These are phyloP conservation scores for Mastigias papua DNA, from an alignment of 30 jellyfish, hydroid and myxozoan species.

Conservation along the genomic window DNA sequence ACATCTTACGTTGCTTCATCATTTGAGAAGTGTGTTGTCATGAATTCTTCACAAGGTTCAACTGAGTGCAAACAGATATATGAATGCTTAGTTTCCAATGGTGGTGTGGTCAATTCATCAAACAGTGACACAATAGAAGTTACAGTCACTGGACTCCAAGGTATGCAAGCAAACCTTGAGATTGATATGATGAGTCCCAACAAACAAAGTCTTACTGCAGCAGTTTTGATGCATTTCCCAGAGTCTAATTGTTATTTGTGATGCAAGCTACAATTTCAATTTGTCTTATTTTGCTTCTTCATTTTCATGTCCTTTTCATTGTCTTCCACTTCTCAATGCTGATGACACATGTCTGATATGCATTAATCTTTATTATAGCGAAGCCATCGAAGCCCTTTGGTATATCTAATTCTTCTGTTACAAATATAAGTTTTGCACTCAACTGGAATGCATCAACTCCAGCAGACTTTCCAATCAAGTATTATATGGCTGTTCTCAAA, in stretches of 20 bases:
- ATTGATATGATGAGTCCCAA: too few species aligned
- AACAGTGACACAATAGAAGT: slow-evolving; percentile 11
- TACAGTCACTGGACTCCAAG: slow-evolving; percentile 48
- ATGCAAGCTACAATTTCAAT: too few species aligned
- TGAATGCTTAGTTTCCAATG: slow-evolving; percentile 27
- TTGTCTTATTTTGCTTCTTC: too few species aligned
- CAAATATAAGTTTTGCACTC: slow-evolving; percentile 14
- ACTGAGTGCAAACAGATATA: slow-evolving; percentile 37
- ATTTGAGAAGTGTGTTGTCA: slow-evolving; percentile 10
- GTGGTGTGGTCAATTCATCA: slow-evolving; percentile 1
- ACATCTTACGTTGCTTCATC: not conserved
- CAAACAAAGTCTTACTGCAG: too few species aligned
- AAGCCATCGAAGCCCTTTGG: slow-evolving; percentile 66
- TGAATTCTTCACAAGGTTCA: slow-evolving; percentile 8
- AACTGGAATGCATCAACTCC: slow-evolving; percentile 37
- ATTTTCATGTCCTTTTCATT: not conserved
- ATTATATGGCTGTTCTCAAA: slow-evolving; percentile 42
- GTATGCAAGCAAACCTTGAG: not conserved
- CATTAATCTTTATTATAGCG: slow-evolving; percentile 2
- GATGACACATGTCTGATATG: too few species aligned
- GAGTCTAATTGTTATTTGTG: too few species aligned
- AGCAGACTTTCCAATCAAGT: slow-evolving; percentile 27
- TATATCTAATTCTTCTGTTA: not conserved
- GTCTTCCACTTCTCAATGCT: not conserved
- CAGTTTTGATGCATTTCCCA: too few species aligned